Evolutionary conservation across 2,888 invertebrate genomes (phyloP), one percentile per base, ranked within the genome.

Genomic region (Drosophila testacea): DNA sequence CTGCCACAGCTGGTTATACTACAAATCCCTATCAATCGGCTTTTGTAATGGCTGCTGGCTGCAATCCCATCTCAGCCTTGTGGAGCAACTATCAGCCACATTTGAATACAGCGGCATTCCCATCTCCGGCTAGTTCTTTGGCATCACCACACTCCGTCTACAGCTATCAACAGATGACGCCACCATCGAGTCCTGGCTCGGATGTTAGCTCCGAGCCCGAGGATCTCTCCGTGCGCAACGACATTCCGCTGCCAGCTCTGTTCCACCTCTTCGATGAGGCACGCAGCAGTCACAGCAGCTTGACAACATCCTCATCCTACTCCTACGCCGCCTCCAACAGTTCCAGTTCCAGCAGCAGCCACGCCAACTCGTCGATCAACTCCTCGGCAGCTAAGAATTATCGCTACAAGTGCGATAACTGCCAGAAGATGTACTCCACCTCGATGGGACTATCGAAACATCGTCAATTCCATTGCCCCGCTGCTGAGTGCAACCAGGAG

Each of bases 361-460:
- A 4, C 30, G 5, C n/a, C 46, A 50, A 6, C 50, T 41, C 22
- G 6, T 22, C 61, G 0, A 10, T 36, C 9, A 4, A 13, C 11
- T 38, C 69, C 4, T 9, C 51, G 4, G 66, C 64, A 63, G 60
- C 69, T 46, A 91, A 91, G 57, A 89, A 76, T 60, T 91, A 89
- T 55, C 95, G 98, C 54, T 98, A 97, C 92, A 97, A 97, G 91
- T 99, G 98, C 91, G 96, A 96, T 0, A 96, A 97, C 90, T 99
- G 98, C 92, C 96, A 96, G 54, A 98, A 98, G 92, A 97, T 97
- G 73, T 99, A 99, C 93, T 98, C 98, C 0, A 99, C 99, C 0
- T 97, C 97, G 90, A 98, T 98, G 52, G 99, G 98, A 0, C 94
- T 99, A 13, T 96, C 97, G 1, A 99, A 99, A 93, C 99, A 99